Evolutionary conservation across 2,888 invertebrate species (phyloP).

Genomic region (Ophraella communa): DNA sequence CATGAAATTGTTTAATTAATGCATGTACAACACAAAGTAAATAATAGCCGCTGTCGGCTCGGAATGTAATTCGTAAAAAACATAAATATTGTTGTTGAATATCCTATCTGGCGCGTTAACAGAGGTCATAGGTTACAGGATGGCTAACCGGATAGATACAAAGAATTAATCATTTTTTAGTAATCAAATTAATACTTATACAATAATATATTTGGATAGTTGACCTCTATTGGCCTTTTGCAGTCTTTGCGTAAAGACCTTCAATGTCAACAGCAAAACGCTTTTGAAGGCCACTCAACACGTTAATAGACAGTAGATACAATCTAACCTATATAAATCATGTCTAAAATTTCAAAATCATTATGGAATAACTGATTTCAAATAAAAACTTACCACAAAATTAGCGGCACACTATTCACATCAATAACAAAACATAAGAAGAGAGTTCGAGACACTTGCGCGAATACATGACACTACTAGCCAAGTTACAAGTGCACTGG

Average conservation of each 20-base stretch:
- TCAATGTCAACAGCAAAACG: constrained; percentile 61
- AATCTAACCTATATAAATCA: constrained; percentile 39
- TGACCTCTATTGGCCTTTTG: constrained; percentile 61
- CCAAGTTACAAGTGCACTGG: constrained; percentile 62
- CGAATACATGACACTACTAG: constrained; percentile 61
- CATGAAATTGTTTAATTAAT: constrained; percentile 2
- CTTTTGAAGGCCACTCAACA: constrained; percentile 60
- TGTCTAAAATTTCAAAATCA: constrained; percentile 22
- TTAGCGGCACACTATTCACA: constrained; percentile 54
- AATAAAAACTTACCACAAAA: constrained; percentile 55
- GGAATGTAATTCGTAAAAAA: constrained; percentile 30
- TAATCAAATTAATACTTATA: constrained; percentile 33
- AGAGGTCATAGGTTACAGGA: constrained; percentile 55
- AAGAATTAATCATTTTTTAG: constrained; percentile 30
- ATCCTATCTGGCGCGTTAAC: constrained; percentile 48
- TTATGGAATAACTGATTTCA: constrained; percentile 18
- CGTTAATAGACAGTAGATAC: constrained; percentile 46
- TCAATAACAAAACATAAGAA: constrained; percentile 58
- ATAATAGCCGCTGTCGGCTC: constrained; percentile 12
- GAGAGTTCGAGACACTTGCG: constrained; percentile 60
- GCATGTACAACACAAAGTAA: not conserved
- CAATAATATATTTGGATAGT: constrained; percentile 53
- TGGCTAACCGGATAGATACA: constrained; percentile 38
- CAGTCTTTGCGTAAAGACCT: constrained; percentile 60
- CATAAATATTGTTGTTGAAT: constrained; percentile 41